Base-by-base conservation (phyloP, 2,797 vertebrate genomes). In the Threskiornis aethiopicus region DNA sequence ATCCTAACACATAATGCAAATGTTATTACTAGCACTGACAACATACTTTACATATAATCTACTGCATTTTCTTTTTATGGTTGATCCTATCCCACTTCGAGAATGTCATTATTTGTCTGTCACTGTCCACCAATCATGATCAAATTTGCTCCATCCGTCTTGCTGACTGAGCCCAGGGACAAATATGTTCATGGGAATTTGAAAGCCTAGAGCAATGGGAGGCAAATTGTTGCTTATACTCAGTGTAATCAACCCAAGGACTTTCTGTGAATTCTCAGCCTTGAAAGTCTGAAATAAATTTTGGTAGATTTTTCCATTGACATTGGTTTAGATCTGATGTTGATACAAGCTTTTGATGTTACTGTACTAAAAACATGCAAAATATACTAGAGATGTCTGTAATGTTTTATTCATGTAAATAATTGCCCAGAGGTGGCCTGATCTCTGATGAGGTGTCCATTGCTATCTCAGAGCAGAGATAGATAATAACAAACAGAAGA, bases 391-490 rank as follows among this genome's bases (percentile, higher is more conserved):
- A 73, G 11, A 84, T 24, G 8, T 55, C 29, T 81, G 21, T 76
- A 65, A 93, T 54, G 52, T 89, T 92, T 96, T 85, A 91, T 89
- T 96, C 31, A 91, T 51, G 6, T 20, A 76, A 91, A 77, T 87
- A 95, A 95, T 75, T 70, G 39, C 79, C 51, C 29, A 83, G 67
- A 89, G 64, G 66, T 87, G 47, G n/a, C 4, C 22, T 59, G 59
- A 42, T 92, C 55, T 91, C 71, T 80, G 59, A 77, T 52, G 64
- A 16, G 35, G 8, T 62, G 51, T 82, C 35, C 44, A 62, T 0
- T 70, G 44, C 35, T 54, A 28, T 33, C n/a, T 55, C 59, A 87
- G 8, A 83, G 28, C 5, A 70, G 54, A 89, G 5, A 46, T 3
- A 76, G 37, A 76, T 47, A 64, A 76, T 58, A 89, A 85, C 47